Conservation (phyloP, 2,113 vertebrate species). For the Furnarius figulus region DNA sequence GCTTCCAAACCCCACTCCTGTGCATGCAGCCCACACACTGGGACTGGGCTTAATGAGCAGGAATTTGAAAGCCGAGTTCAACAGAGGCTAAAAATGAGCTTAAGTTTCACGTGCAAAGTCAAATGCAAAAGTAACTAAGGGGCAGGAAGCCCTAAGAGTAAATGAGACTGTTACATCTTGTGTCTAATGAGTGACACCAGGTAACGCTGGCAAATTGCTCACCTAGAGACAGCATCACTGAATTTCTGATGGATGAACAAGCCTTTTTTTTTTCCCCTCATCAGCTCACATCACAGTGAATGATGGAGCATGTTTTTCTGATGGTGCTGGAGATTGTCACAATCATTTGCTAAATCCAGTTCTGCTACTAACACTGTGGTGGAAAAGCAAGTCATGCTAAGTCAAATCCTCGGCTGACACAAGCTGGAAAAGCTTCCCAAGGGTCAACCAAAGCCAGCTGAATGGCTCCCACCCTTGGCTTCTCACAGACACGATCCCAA, state of each 20-base stretch:
- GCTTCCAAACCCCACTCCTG: conserved; percentile 1
- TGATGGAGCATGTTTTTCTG: conserved; percentile 48
- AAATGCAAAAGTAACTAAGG: neutral
- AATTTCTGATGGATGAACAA: conserved; percentile 52
- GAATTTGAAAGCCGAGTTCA: neutral
- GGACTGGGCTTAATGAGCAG: neutral
- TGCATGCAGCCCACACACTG: neutral
- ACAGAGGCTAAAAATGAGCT: conserved; percentile 15
- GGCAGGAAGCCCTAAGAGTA: conserved; percentile 12
- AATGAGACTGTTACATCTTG: conserved; percentile 29
- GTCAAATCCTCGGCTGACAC: neutral
- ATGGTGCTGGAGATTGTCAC: conserved; percentile 10
- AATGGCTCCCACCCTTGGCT: neutral
- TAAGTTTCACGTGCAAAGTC: neutral
- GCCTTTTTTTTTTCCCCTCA: conserved; percentile 41
- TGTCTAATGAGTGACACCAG: conserved; percentile 51
- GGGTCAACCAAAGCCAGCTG: neutral
- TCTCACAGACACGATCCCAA: neutral
- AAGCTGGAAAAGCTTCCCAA: neutral
- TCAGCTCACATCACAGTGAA: conserved; percentile 57
- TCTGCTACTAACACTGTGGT: neutral
- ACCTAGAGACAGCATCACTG: conserved; percentile 39
- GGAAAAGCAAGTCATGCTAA: neutral
- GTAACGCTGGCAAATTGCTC: conserved; percentile 56
- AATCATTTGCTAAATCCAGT: neutral